Percentiles rank a stretch among this genome's conserved stretches.
These are phyloP conservation scores for Julus scanicus DNA, from an alignment of 2,888 invertebrate genomes.

Conservation along the genomic window DNA sequence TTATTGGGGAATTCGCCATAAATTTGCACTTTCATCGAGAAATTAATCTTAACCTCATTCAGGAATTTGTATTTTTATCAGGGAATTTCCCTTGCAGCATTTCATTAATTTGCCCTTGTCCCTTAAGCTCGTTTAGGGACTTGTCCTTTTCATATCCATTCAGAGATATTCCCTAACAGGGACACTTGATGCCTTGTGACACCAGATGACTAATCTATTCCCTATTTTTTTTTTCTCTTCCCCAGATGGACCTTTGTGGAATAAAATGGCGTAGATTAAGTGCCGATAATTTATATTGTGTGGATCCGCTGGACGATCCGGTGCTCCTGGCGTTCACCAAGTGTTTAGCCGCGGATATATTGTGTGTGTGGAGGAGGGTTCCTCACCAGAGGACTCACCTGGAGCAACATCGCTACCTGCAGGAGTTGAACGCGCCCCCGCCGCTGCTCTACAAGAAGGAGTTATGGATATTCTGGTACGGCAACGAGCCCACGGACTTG, in stretches of 20 bases:
- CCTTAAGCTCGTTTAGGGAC: no score
- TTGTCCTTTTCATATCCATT: no score
- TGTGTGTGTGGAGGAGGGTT: slow-evolving; percentile 98
- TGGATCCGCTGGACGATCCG: slow-evolving; percentile 83
- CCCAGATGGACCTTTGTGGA: slow-evolving; percentile 98
- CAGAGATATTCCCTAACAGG: no score
- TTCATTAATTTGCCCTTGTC: no score
- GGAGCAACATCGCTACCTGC: slow-evolving; percentile 58
- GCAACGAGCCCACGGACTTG: slow-evolving; percentile 89
- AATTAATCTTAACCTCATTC: no score
- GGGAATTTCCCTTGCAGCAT: no score
- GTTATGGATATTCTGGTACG: slow-evolving; percentile 99
- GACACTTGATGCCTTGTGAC: no score
- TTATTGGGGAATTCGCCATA: no score
- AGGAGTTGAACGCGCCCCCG: slow-evolving; percentile 58
- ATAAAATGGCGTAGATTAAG: slow-evolving; percentile 98
- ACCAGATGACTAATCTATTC: no score
- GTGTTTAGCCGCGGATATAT: slow-evolving; percentile 88
- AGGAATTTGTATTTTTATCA: no score
- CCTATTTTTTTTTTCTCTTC: slow-evolving; percentile 63
- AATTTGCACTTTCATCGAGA: no score
- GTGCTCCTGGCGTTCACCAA: slow-evolving; percentile 90
- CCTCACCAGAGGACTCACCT: slow-evolving; percentile 63
- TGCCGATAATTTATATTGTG: slow-evolving; percentile 75
- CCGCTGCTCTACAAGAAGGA: slow-evolving; percentile 79